Base-by-base conservation (phyloP, 2,888 invertebrate species). In the Sicus ferrugineus region DNA sequence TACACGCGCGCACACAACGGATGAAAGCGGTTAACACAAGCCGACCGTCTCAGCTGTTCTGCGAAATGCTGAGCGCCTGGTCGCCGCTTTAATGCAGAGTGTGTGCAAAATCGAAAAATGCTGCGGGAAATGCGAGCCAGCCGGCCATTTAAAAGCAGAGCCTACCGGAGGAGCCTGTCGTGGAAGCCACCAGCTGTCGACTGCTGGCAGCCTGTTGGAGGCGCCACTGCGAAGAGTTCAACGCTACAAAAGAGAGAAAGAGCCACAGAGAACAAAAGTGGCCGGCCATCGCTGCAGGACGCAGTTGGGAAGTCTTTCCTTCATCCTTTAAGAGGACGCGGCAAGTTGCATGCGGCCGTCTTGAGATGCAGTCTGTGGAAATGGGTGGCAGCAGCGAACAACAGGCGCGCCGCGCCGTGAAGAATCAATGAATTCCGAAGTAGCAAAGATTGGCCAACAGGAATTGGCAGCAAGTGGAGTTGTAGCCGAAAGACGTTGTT, bases 71-170 rank as follows among this genome's bases (percentile, higher is more conserved):
- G 79, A 14, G 68, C 73, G 74, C 79, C 79, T 78, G 77, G 46
- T 76, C 3, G 65, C 75, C 77, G 79, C 72, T 78, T 78, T 78
- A 78, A 79, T 80, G 79, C 80, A 80, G 80, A 80, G 79, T 79
- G 80, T 79, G 79, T 79, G 80, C 79, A 79, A 77, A 66, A 66
- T 42, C 30, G 54, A 59, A 31, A 58, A 59, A 14, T 67, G 50
- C 50, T 59, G 26, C 67, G 61, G 59, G 50, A 58, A 42, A 50
- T 34, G 42, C 52, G 26, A 52, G 54, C 6, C 54, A 34, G 54
- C 6, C 54, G 23, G 54, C 19, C 42, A 46, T 65, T 65, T 65
- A 34, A 65, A 50, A 65, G 34, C 50, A 48, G 2, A 16, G 46
- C 67, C 21, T 34, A 59, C 30, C 19, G 23, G 19, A 52, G 38